Evolutionary conservation across 2,888 invertebrate genomes (phyloP), one percentile per base, ranked within the genome.

Genomic region (Acrobasis suavella): DNA sequence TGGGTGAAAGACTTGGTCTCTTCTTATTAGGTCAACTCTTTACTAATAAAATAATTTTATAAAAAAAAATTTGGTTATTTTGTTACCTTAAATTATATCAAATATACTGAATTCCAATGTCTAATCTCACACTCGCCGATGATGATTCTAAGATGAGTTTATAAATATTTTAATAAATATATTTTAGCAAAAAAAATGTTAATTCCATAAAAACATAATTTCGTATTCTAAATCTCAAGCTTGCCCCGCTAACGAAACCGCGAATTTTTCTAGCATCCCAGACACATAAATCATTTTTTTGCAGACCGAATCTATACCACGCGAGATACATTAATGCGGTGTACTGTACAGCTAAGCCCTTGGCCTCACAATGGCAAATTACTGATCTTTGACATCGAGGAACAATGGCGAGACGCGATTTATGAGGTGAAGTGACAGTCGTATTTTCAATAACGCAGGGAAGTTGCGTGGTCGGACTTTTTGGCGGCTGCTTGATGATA

Each of bases 321-420:
- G 50, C 37, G 32, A 55, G 50, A 62, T 49, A 38, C 14, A 54
- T 52, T 59, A 59, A 59, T 39, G 49, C 54, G 10, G 10, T 55
- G 49, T 49, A 50, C 16, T 60, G 60, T 60, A 60, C 60, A 52
- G 63, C 52, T 52, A 52, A 52, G 52, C 75, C 76, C 69, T 74
- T 76, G 77, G 81, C 74, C 78, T 82, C 78, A 86, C 88, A 89
- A 90, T 86, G 85, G 89, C 86, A 90, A 89, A 90, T 90, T 87
- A 87, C 86, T 88, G 89, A 91, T 91, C 91, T 91, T 89, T 91
- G 89, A 89, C 91, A 88, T 87, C 76, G 75, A 73, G 81, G 83
- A 88, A 91, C 90, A 91, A 91, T 90, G 88, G 89, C 69, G 76
- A 81, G 82, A 82, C 81, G 81, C 76, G 81, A 82, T 84, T 83